phyloP scores from a whole-genome alignment of 2,888 invertebrate genomes.

The Vannuccia rotundouncinata region DNA sequence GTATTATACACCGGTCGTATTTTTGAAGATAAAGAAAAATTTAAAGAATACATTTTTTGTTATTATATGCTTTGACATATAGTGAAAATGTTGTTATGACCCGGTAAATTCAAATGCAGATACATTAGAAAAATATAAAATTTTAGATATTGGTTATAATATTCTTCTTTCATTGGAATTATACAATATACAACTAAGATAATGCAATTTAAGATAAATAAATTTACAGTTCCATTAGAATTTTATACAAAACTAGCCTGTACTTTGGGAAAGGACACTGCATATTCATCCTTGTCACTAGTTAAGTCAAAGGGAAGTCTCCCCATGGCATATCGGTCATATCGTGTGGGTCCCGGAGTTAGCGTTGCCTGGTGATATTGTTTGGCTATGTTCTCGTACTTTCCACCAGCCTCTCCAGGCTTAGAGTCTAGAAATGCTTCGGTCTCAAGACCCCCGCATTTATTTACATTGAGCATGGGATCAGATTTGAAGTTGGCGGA shows the following conservation, averaged over 20 bases:
- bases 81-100: too few species aligned
- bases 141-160: too few species aligned
- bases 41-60: too few species aligned
- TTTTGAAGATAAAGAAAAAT: too few species aligned
- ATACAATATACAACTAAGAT: too few species aligned
- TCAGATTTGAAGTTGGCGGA: background rate
- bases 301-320: background rate
- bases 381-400: background rate
- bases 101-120: too few species aligned
- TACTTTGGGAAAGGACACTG: background rate
- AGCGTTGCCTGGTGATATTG: background rate
- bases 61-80: too few species aligned
- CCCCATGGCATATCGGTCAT: conserved; percentile 2
- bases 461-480: conserved; percentile 3
- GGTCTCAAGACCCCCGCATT: background rate
- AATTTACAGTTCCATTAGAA: too few species aligned
- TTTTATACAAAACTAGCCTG: conserved; percentile 15
- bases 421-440: background rate
- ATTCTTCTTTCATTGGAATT: too few species aligned
- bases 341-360: background rate
- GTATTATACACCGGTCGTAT: too few species aligned
- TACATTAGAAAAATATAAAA: too few species aligned
- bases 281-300: conserved; percentile 1
- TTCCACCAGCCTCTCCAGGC: background rate
- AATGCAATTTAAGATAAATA: too few species aligned